A percentile compares a stretch with the other conserved stretches of the same genome.
phyloP scores from a whole-genome alignment of 2,113 vertebrate genomes.

The Mungos mungo region DNA sequence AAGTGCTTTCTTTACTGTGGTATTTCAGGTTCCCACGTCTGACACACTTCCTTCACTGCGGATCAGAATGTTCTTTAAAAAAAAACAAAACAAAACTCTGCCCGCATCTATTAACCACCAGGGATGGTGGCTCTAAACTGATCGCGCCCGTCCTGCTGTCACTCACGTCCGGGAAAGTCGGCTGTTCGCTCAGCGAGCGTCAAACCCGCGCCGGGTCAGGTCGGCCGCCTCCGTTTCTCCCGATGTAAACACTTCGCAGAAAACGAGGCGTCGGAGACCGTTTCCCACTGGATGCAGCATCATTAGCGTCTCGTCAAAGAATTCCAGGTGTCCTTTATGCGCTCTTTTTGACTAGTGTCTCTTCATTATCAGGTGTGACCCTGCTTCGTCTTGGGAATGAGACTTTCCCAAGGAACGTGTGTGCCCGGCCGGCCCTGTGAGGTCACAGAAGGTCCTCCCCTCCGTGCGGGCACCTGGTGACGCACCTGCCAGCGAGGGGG shows the following conservation, averaged over 20 bases:
- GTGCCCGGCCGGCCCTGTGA: rapidly evolving
- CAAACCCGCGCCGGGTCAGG: not conserved
- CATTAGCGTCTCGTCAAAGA: not conserved
- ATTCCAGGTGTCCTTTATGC: not conserved
- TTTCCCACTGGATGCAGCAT: not conserved
- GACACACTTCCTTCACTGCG: not conserved
- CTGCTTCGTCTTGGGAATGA: not conserved
- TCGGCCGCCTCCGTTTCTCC: not conserved
- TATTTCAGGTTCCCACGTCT: not conserved
- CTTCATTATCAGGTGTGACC: not conserved
- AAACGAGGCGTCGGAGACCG: not conserved
- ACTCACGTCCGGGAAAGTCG: not conserved
- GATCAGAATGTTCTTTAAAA: too few relatives aligned
- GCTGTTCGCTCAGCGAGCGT: not conserved
- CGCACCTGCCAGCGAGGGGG: not conserved
- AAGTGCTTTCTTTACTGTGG: not conserved
- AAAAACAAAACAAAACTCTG: not conserved
- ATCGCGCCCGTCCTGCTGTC: not conserved
- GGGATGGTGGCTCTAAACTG: not conserved
- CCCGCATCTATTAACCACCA: not conserved
- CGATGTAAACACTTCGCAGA: not conserved
- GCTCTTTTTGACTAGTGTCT: not conserved
- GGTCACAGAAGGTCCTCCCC: too few relatives aligned
- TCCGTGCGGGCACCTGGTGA: not conserved
- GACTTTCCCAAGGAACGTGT: not conserved